phyloP scores from a whole-genome alignment of 2,797 vertebrate genomes.

The Sebastes ruberrimus region DNA sequence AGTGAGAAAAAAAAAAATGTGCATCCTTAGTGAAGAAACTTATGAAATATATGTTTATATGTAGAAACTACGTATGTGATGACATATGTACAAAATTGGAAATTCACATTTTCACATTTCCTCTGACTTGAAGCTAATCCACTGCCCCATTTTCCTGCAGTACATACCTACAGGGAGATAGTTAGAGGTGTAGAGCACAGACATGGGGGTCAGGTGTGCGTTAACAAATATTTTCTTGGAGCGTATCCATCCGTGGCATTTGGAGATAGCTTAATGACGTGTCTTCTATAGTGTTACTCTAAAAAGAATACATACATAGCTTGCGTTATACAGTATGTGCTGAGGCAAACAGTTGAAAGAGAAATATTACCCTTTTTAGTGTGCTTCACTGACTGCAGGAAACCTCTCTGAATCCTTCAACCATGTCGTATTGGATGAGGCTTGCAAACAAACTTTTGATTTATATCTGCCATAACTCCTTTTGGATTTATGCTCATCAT shows the following conservation, averaged over 20 bases:
- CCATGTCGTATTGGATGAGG: slow-evolving; percentile 22
- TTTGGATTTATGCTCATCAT: slow-evolving; percentile 65
- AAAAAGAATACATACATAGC: slow-evolving; percentile 9
- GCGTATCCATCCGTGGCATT: slow-evolving; percentile 12
- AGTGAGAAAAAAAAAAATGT: too few relatives aligned
- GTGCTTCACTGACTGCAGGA: slow-evolving; percentile 3
- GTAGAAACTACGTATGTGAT: too few relatives aligned
- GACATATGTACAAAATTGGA: neutral
- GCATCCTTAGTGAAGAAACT: neutral
- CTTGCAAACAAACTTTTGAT: slow-evolving; percentile 66
- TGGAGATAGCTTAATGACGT: slow-evolving; percentile 22
- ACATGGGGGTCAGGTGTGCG: slow-evolving; percentile 24
- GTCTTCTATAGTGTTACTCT: neutral
- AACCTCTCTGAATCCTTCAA: slow-evolving; percentile 7
- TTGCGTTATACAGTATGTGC: slow-evolving; percentile 10
- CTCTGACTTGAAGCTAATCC: neutral
- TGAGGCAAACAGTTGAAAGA: slow-evolving; percentile 1
- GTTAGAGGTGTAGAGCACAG: slow-evolving; percentile 17
- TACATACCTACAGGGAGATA: neutral
- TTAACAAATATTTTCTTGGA: slow-evolving; percentile 31
- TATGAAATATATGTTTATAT: neutral
- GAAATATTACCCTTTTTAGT: slow-evolving; percentile 24
- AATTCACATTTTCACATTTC: neutral
- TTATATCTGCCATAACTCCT: slow-evolving; percentile 60
- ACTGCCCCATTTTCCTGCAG: neutral